A percentile compares a stretch with the other conserved stretches of the same genome.
phyloP scores from a whole-genome alignment of 64 coral and sea anemone genomes.

The Orbicella faveolata region DNA sequence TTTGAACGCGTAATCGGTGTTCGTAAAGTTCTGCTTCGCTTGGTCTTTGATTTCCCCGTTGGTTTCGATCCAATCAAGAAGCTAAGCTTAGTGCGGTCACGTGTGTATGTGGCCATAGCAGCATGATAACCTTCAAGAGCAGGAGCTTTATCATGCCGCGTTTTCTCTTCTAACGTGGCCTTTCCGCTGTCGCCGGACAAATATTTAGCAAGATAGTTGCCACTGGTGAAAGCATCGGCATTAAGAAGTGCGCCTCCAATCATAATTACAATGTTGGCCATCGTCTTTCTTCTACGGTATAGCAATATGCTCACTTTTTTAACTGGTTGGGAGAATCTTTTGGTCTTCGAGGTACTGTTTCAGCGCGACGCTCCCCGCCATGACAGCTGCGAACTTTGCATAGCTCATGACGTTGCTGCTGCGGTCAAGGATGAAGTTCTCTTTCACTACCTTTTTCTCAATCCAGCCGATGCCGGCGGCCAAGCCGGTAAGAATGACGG shows the following conservation, averaged over 20 bases:
- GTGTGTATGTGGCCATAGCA: neutral
- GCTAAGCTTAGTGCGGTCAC: neutral
- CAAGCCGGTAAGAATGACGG: no score
- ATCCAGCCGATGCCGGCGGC: no score
- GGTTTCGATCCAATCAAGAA: constrained; percentile 33
- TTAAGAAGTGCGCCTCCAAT: constrained; percentile 34
- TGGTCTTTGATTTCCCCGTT: neutral
- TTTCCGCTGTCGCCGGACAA: neutral
- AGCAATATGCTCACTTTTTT: no score
- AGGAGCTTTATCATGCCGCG: neutral
- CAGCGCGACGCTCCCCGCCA: no score
- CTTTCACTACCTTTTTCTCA: no score
- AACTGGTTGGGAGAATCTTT: no score
- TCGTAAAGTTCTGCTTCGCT: constrained; percentile 9
- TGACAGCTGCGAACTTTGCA: no score
- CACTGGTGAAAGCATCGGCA: constrained; percentile 12
- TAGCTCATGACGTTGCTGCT: no score
- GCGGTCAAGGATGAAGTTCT: no score
- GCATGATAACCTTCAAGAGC: constrained; percentile 8
- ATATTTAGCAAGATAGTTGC: no score
- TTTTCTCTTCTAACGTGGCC: constrained; percentile 11
- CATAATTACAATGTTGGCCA: constrained; percentile 34
- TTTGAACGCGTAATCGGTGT: neutral
- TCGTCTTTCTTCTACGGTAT: neutral
- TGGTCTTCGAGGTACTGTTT: no score